Conservation (phyloP, 2,113 vertebrate species). For the mouse (Mus musculus) region DNA sequence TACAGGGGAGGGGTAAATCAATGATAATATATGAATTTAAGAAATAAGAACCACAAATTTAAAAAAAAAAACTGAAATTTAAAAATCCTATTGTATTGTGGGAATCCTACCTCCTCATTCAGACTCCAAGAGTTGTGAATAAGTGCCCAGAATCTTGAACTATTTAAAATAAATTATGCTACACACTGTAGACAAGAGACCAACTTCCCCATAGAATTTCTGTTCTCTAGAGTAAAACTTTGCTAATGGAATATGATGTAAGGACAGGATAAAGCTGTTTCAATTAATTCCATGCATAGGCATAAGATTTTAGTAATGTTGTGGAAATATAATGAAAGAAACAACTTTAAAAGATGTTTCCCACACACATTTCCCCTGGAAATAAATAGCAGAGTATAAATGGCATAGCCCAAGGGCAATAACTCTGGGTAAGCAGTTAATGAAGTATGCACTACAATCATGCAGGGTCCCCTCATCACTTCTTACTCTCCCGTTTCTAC, state of each 20-base stretch:
- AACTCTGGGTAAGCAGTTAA: background rate
- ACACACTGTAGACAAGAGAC: background rate
- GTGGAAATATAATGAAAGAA: background rate
- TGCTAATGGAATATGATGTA: background rate
- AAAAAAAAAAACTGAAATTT: background rate
- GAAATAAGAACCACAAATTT: background rate
- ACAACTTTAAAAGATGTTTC: background rate
- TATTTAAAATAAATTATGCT: slow-evolving; percentile 59
- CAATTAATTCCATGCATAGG: background rate
- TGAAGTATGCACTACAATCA: background rate
- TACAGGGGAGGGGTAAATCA: background rate
- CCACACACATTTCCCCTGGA: background rate
- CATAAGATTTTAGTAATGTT: background rate
- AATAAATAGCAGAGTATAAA: background rate
- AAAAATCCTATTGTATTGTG: background rate
- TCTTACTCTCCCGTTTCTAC: background rate
- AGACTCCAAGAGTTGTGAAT: background rate
- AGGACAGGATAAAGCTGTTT: background rate
- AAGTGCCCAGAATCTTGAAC: background rate
- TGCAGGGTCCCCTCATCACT: background rate
- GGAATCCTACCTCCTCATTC: background rate
- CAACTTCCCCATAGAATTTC: slow-evolving; percentile 24
- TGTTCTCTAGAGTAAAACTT: slow-evolving; percentile 16
- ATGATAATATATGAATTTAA: background rate
- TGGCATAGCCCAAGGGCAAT: too few species aligned